Conservation (phyloP, 1,140 invertebrate genomes). For the Listronotus oregonensis region DNA sequence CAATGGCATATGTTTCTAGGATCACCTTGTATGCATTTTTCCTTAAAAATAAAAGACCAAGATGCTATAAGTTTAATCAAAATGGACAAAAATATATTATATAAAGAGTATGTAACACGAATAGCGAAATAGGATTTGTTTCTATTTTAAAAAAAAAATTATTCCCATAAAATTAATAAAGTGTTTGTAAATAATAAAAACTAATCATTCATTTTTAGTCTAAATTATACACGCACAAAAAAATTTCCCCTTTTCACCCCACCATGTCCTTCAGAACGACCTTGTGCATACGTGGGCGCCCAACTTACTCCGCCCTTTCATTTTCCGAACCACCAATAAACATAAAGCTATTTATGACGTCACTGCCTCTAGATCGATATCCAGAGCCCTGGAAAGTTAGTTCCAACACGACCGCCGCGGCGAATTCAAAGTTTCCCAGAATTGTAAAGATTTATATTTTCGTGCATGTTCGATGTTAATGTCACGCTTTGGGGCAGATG, state of each 20-base stretch:
- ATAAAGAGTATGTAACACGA: no score
- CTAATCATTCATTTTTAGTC: not conserved
- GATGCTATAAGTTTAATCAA: no score
- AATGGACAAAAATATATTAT: no score
- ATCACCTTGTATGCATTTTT: no score
- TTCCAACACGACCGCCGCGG: constrained; percentile 36
- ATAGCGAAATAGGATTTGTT: no score
- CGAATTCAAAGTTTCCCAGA: constrained; percentile 18
- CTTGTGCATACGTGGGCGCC: constrained; percentile 27
- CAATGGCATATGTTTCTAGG: no score
- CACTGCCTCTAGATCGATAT: constrained; percentile 38
- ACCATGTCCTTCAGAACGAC: constrained; percentile 22
- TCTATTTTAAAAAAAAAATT: no score
- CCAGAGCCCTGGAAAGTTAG: constrained; percentile 36
- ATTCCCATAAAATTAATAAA: no score
- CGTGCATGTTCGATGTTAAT: constrained; percentile 48
- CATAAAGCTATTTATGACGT: constrained; percentile 39
- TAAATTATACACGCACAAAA: constrained; percentile 14
- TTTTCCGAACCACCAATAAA: constrained; percentile 41
- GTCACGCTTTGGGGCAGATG: constrained; percentile 69
- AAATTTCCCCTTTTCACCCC: constrained; percentile 13
- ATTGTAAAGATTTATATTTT: constrained; percentile 34
- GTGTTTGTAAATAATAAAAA: not conserved
- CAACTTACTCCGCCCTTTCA: constrained; percentile 26
- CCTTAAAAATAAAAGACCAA: no score